Conservation (phyloP, 2,797 vertebrate species). For the Falco peregrinus region DNA sequence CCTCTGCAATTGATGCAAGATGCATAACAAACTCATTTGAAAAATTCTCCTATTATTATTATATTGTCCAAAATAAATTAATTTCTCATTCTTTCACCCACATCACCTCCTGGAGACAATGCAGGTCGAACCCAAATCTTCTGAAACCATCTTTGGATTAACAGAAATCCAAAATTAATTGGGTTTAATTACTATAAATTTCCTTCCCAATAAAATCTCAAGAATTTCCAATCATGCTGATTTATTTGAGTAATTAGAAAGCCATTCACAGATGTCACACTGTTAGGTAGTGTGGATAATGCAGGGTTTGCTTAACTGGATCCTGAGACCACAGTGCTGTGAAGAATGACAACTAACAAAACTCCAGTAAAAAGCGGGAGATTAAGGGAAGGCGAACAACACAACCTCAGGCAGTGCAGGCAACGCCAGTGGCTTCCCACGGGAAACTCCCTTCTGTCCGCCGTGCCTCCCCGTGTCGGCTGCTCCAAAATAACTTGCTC, state of each 20-base stretch:
- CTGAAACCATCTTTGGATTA: conserved; percentile 68
- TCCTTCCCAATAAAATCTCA: conserved; percentile 84
- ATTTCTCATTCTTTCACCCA: conserved; percentile 41
- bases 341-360: conserved; percentile 17
- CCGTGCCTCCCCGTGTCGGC: neutral
- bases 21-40: neutral
- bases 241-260: conserved; percentile 84
- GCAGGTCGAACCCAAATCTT: conserved; percentile 43
- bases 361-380: neutral
- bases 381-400: neutral
- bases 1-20: conserved; percentile 30
- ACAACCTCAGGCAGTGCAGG: neutral
- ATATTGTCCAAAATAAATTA: conserved; percentile 43
- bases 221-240: conserved; percentile 85
- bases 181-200: conserved; percentile 84
- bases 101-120: conserved; percentile 42
- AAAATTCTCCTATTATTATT: neutral
- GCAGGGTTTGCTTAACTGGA: conserved; percentile 64
- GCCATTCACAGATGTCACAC: conserved; percentile 82
- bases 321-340: conserved; percentile 54
- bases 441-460: neutral
- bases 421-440: neutral
- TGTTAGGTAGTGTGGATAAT: conserved; percentile 74
- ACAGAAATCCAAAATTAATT: conserved; percentile 82
- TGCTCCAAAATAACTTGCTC: neutral